Evolutionary conservation across 2,888 invertebrate species (phyloP).

Genomic region (Lepas anatifera): DNA sequence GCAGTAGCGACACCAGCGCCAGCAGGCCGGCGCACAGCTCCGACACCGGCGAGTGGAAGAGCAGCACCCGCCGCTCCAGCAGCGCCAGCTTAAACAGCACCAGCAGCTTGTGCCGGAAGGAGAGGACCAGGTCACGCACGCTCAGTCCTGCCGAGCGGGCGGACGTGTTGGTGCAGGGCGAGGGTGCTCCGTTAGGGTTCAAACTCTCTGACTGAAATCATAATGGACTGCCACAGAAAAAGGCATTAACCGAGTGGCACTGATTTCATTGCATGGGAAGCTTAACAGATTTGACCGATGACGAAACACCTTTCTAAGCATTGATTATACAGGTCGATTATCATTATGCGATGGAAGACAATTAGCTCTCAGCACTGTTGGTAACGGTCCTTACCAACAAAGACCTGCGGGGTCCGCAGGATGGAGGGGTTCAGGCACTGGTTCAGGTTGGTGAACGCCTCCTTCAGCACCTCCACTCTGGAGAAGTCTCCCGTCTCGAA

Average conservation of each 20-base stretch:
- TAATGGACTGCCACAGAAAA: no score
- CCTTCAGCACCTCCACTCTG: slow-evolving; percentile 23
- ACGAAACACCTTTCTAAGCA: no score
- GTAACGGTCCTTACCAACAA: neutral
- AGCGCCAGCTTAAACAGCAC: slow-evolving; percentile 83
- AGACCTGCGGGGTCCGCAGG: neutral
- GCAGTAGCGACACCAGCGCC: slow-evolving; percentile 78
- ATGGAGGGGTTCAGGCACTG: slow-evolving; percentile 13
- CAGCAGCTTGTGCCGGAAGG: slow-evolving; percentile 83
- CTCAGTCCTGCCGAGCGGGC: slow-evolving; percentile 22
- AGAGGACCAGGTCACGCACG: slow-evolving; percentile 24
- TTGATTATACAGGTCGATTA: no score
- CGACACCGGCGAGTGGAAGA: slow-evolving; percentile 87
- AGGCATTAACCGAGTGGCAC: no score
- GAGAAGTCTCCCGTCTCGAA: slow-evolving; percentile 85
- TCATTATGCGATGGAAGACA: no score
- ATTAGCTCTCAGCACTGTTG: no score
- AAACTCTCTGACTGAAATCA: no score
- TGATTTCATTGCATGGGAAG: no score
- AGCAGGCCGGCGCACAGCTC: slow-evolving; percentile 69
- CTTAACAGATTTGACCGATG: no score
- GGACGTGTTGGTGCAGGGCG: no score
- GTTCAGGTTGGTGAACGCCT: slow-evolving; percentile 24
- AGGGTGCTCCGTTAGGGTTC: no score
- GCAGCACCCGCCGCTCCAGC: slow-evolving; percentile 75